Percentiles rank a stretch among this genome's conserved stretches.
phyloP scores from a whole-genome alignment of 1,140 invertebrate genomes.

The Drosophila miranda region DNA sequence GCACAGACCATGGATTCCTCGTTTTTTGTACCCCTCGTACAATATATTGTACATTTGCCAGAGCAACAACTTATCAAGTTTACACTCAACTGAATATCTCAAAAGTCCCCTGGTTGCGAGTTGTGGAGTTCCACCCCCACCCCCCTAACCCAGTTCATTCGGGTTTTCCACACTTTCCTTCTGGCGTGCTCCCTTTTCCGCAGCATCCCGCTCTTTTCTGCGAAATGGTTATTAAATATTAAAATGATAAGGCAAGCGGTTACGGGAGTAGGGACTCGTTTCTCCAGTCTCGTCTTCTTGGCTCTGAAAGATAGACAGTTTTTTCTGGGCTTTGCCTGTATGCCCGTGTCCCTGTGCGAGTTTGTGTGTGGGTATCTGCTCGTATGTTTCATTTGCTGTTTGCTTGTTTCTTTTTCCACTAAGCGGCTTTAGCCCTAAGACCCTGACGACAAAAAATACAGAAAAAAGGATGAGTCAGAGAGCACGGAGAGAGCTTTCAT shows the following conservation, averaged over 20 bases:
- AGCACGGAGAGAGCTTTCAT: slow-evolving; percentile 2
- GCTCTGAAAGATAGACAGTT: slow-evolving; percentile 17
- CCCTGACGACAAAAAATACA: background rate
- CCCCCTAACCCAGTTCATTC: slow-evolving; percentile 25
- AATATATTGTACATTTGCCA: slow-evolving; percentile 48
- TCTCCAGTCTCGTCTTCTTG: background rate
- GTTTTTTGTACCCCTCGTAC: slow-evolving; percentile 2
- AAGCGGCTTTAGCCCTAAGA: slow-evolving; percentile 56
- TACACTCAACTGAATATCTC: slow-evolving; percentile 78
- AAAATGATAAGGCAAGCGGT: slow-evolving; percentile 68
- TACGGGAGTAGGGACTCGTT: slow-evolving; percentile 4
- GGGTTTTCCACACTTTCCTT: slow-evolving; percentile 37
- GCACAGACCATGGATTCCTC: background rate
- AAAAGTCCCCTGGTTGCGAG: slow-evolving; percentile 22
- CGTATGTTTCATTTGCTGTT: slow-evolving; percentile 38
- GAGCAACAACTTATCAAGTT: slow-evolving; percentile 71
- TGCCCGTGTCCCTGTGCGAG: slow-evolving; percentile 27
- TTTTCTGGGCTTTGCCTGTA: slow-evolving; percentile 6
- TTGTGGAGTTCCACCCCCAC: slow-evolving; percentile 33
- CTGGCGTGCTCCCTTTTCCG: too few relatives aligned
- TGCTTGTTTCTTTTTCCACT: slow-evolving; percentile 33
- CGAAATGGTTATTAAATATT: slow-evolving; percentile 77
- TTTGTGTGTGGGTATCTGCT: slow-evolving; percentile 16
- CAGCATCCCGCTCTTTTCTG: slow-evolving; percentile 17
- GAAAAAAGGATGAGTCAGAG: background rate